Evolutionary conservation across 2,888 invertebrate species (phyloP), one percentile per base, ranked within the genome.

Genomic region (Priapulus caudatus): DNA sequence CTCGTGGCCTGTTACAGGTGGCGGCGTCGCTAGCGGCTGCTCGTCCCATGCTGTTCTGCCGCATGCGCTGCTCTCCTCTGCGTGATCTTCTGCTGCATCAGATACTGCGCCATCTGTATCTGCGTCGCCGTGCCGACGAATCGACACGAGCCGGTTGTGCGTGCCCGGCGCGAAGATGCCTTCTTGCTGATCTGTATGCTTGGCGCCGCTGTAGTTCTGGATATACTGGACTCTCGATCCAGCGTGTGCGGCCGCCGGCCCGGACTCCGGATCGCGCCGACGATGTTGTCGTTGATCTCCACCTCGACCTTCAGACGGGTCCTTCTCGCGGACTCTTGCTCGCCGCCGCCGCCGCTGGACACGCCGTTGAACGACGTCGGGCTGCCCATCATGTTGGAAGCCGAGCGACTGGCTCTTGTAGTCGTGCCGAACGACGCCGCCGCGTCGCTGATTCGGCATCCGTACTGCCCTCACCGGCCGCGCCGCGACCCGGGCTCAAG

Each of bases 131-230:
- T 81, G 74, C 93, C 93, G 67, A 86, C 84, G 76, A n/a, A 93
- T 91, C 74, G 92, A 90, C 63, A 93, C 93, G 75, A 92, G 88
- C 71, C 93, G 85, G 79, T 93, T 92, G 74, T 91, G 84, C 63
- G 92, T 93, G 75, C 92, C 92, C 62, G 93, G 92, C 67, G 90
- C 88, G 79, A 89, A 93, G 69, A 87, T 88, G 73, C 92, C 78
- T 93, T 93, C 81, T 93, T 93, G 64, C 91, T 91, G 77, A 95
- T 93, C 79, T 93, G 92, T 75, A 95, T 91, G 78, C n/a, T 86
- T 91, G 74, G 93, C 91, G 74, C 92, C 91, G 71, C 90, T 91
- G 77, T 85, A 81, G 77, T 91, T 89, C 78, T 93, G 93, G 75
- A 95, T 89, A n/a, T n/a, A n/a, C n/a, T n/a, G n/a, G n/a, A n/a